These are phyloP conservation scores for Clinocottus analis DNA, from an alignment of 2,113 vertebrate genomes.

Conservation along the genomic window DNA sequence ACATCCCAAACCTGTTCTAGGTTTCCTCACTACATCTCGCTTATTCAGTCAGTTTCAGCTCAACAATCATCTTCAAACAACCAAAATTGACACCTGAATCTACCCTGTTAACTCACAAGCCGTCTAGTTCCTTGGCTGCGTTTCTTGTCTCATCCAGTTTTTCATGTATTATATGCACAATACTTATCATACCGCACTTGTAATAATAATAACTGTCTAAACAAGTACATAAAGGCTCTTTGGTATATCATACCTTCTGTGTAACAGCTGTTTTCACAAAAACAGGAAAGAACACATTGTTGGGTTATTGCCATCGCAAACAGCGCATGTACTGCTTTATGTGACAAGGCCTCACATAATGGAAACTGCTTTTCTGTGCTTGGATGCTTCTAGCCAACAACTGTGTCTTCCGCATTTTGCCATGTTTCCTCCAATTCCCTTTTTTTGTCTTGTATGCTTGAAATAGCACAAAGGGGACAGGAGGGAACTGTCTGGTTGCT, in stretches of 20 bases:
- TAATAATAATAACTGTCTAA: not conserved
- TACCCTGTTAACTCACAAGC: not conserved
- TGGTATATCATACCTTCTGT: not conserved
- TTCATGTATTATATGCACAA: not conserved
- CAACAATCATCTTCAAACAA: conserved; percentile 25
- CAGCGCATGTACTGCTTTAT: conserved; percentile 8
- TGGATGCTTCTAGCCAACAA: conserved; percentile 38
- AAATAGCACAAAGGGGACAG: conserved; percentile 53
- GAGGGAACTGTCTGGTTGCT: conserved; percentile 45
- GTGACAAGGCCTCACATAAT: conserved; percentile 18
- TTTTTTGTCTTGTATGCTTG: conserved; percentile 47
- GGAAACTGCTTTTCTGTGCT: conserved; percentile 23
- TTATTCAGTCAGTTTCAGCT: conserved; percentile 23
- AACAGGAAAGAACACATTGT: conserved; percentile 33
- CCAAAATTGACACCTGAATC: not conserved
- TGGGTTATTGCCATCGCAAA: conserved; percentile 34
- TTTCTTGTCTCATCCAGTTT: conserved; percentile 22
- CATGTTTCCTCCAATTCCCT: conserved; percentile 47
- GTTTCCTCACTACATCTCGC: not conserved
- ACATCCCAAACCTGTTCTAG: not conserved
- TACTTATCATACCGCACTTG: not conserved
- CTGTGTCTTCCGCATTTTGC: conserved; percentile 54
- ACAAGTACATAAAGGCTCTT: conserved; percentile 1
- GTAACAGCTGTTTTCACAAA: conserved; percentile 12
- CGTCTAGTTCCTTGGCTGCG: not conserved